Conservation (phyloP, 2,113 vertebrate genomes). For the Anguilla japonica region DNA sequence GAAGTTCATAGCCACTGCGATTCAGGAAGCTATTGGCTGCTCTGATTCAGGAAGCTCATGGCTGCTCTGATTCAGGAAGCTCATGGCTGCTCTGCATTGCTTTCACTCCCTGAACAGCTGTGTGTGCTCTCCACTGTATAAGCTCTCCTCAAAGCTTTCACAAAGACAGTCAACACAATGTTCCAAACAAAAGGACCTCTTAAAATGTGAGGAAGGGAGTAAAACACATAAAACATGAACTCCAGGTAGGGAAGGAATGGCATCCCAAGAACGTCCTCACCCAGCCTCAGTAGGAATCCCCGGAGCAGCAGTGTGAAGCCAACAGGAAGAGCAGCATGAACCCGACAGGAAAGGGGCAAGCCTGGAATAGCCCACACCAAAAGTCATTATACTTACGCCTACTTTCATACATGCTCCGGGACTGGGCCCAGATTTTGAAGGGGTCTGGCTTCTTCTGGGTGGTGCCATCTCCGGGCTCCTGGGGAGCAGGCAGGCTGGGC, state of each 20-base stretch:
- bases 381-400: conserved; percentile 91
- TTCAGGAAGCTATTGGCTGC: too few relatives aligned
- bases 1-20: background rate
- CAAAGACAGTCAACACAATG: background rate
- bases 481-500: conserved; percentile 62
- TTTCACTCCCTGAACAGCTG: background rate
- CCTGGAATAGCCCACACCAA: conserved; percentile 59
- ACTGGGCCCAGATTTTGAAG: conserved; percentile 99
- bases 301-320: background rate
- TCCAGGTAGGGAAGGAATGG: background rate
- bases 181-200: background rate
- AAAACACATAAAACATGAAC: background rate
- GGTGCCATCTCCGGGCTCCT: conserved; percentile 80
- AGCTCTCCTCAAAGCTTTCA: background rate
- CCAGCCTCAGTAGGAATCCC: background rate
- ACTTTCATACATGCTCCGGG: conserved; percentile 99
- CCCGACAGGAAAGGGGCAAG: conserved; percentile 35
- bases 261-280: background rate
- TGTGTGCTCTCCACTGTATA: background rate
- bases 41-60: too few relatives aligned
- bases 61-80: background rate
- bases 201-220: background rate
- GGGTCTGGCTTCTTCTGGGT: conserved; percentile 97
- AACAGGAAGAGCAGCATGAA: conserved; percentile 27
- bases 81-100: background rate